Evolutionary conservation across 2,797 vertebrate genomes (phyloP).

Genomic region (Delichon dasypus): DNA sequence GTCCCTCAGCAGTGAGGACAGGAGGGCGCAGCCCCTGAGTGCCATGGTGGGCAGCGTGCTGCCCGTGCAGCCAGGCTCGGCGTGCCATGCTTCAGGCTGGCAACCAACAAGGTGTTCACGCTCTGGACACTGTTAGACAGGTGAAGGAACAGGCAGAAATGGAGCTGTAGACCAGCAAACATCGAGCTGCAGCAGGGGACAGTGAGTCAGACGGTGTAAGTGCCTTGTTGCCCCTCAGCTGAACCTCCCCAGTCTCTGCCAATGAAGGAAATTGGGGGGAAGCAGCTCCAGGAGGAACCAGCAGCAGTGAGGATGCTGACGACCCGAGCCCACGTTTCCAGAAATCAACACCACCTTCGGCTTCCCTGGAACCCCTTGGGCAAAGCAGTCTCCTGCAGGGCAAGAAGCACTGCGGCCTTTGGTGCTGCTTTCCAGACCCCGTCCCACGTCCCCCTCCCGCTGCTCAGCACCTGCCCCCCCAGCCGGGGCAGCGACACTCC

Average conservation of each 20-base stretch:
- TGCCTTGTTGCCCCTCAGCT: not conserved
- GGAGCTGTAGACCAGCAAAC: not conserved
- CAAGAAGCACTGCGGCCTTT: accelerated
- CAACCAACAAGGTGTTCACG: accelerated
- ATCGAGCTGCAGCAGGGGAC: not conserved
- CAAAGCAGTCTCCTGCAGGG: not conserved
- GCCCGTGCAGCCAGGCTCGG: accelerated
- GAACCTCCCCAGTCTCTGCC: not conserved
- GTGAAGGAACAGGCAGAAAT: not conserved
- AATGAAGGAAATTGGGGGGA: not conserved
- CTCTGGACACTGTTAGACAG: not conserved
- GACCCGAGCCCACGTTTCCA: accelerated
- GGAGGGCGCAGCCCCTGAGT: accelerated
- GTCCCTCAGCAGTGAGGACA: not conserved
- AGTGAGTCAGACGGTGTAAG: not conserved
- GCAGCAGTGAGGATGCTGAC: not conserved
- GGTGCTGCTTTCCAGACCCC: not conserved
- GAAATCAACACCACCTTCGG: not conserved
- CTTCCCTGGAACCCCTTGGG: not conserved
- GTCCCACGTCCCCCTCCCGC: accelerated
- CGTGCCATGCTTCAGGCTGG: accelerated
- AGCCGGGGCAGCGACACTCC: accelerated
- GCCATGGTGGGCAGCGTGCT: accelerated
- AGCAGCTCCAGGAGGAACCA: not conserved
- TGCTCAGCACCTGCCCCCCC: not conserved